Percentiles rank a stretch among this genome's conserved stretches.
These are phyloP conservation scores for Platycnemis pennipes DNA, from an alignment of 2,888 invertebrate species.

Conservation along the genomic window DNA sequence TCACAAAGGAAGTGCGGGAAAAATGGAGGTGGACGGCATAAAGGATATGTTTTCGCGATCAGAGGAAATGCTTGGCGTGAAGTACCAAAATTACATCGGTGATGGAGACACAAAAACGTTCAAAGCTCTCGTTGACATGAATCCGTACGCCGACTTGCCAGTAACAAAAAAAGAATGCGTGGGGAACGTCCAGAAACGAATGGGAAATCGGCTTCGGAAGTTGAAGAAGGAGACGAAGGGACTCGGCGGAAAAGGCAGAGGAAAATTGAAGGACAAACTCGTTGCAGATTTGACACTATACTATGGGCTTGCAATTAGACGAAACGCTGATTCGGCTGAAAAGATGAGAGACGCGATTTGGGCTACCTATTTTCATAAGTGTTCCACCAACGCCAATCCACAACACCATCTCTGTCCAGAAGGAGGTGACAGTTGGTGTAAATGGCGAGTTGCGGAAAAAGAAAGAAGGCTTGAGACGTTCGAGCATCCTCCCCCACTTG, in stretches of 20 bases:
- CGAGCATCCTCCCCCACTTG: not conserved
- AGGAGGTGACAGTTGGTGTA: not conserved
- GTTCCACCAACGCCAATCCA: not conserved
- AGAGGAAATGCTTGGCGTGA: not conserved
- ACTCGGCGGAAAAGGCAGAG: conserved; percentile 71
- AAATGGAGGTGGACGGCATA: conserved; percentile 42
- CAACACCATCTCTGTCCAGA: not conserved
- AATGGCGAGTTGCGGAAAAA: not conserved
- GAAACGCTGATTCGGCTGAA: not conserved
- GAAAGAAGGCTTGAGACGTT: not conserved
- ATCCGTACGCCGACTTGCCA: conserved; percentile 48
- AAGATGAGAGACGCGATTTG: not conserved
- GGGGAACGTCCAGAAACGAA: conserved; percentile 71
- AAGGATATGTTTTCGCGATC: conserved; percentile 15
- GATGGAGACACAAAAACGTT: conserved; percentile 54
- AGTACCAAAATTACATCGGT: conserved; percentile 7
- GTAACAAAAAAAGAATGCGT: conserved; percentile 70
- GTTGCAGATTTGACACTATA: conserved; percentile 73
- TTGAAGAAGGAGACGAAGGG: conserved; percentile 69
- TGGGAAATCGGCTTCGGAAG: conserved; percentile 70
- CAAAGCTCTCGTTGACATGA: not conserved
- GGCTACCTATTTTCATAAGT: conserved; percentile 12
- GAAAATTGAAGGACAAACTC: conserved; percentile 72
- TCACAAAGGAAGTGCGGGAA: not conserved
- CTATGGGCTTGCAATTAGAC: conserved; percentile 72